Evolutionary conservation across 2,797 vertebrate genomes (phyloP).

Genomic region (Nothura maculosa): DNA sequence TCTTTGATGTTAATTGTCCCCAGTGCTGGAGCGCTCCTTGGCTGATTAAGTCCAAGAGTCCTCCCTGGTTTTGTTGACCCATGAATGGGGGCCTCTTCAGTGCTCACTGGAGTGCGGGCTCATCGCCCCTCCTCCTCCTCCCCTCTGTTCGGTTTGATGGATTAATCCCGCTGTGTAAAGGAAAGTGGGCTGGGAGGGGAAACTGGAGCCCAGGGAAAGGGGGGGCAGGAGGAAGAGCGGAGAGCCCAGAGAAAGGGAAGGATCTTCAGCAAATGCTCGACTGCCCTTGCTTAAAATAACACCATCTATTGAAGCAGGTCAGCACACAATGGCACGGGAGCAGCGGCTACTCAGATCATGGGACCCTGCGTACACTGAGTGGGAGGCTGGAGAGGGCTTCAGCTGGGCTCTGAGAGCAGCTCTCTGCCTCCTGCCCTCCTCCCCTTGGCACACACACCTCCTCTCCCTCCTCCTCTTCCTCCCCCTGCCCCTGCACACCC

Average conservation of each 20-base stretch:
- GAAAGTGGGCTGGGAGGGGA: slow-evolving; percentile 68
- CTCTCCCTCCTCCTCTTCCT: slow-evolving; percentile 20
- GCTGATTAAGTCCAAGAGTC: slow-evolving; percentile 83
- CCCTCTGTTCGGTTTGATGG: slow-evolving; percentile 79
- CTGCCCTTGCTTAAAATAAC: slow-evolving; percentile 71
- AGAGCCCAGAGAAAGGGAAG: slow-evolving; percentile 62
- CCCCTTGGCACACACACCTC: neutral
- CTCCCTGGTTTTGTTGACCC: slow-evolving; percentile 82
- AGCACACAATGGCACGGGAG: slow-evolving; percentile 63
- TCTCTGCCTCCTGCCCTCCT: slow-evolving; percentile 56
- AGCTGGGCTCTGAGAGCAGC: slow-evolving; percentile 58
- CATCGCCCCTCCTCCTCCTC: slow-evolving; percentile 83
- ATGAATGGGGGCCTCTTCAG: slow-evolving; percentile 91
- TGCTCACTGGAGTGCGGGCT: slow-evolving; percentile 93
- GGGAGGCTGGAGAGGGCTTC: slow-evolving; percentile 57
- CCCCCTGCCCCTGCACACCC: neutral
- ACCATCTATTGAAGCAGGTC: slow-evolving; percentile 69
- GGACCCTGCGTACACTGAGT: neutral
- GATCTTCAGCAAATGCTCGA: slow-evolving; percentile 61
- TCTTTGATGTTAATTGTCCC: slow-evolving; percentile 82
- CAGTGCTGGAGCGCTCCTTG: slow-evolving; percentile 72
- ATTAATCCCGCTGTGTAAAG: slow-evolving; percentile 87
- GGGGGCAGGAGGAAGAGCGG: slow-evolving; percentile 57
- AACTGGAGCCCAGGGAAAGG: slow-evolving; percentile 70
- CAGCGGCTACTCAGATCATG: slow-evolving; percentile 66